Base-by-base conservation (phyloP, 2,113 vertebrate species). In the Pandion haliaetus region DNA sequence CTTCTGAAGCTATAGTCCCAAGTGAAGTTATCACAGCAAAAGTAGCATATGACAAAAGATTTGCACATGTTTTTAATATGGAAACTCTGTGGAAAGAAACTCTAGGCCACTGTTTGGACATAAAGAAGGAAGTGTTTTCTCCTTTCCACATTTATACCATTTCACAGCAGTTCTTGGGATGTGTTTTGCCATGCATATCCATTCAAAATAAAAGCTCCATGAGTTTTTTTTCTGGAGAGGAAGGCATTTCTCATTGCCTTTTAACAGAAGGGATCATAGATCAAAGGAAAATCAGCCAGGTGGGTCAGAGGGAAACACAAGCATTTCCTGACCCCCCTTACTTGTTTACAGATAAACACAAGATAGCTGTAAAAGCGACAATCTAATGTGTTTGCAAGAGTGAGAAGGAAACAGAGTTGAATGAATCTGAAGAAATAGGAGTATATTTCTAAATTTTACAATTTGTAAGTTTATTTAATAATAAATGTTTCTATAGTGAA, bases 311-410 rank as follows among this genome's bases (percentile, higher is more conserved):
- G 50, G 34, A 96, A 92, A 90, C 55, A 90, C 14, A 42, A 70
- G 32, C 58, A 47, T 74, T 73, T 94, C 62, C 86, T 88, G 79
- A 63, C 58, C 8, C 23, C 11, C 5, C 9, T 61, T 50, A 36
- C 40, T 95, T 94, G 42, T 92, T 95, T 88, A 90, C 45, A 72
- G 40, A 92, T 88, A 94, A 96, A 82, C 79, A 96, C 19, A 23
- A 93, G 82, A 44, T 21, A 83, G 62, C 62, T 81, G 50, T 78
- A 52, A 86, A 92, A 83, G 17, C 65, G n/a, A 24, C 57, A 66
- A 59, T 45, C 40, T 57, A 34, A 79, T 71, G 13, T 67, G 62
- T 91, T 66, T 59, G 31, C 45, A 54, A 93, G 61, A 78, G 12
- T n/a, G 12, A 88, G 45, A 70, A 86, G 21, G 17, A 86, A 93